A percentile compares a stretch with the other conserved stretches of the same genome.
phyloP scores from a whole-genome alignment of 2,113 vertebrate species.

The Globicephala melas region DNA sequence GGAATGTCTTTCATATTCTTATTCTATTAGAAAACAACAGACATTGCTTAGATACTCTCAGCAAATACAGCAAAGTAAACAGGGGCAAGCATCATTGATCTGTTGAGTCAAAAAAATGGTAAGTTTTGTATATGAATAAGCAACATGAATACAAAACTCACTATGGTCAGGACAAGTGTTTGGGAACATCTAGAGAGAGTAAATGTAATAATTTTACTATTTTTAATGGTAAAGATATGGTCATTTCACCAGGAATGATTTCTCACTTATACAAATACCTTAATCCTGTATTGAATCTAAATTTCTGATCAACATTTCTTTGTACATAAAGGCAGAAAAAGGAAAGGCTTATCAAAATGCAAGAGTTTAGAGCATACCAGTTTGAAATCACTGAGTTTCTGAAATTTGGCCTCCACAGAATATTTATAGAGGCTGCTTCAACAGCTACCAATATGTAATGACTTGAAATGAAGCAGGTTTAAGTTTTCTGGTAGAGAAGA shows the following conservation, averaged over 20 bases:
- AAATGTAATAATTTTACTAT: background rate
- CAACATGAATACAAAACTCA: background rate
- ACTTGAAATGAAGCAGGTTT: background rate
- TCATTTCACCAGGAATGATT: background rate
- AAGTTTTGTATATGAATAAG: background rate
- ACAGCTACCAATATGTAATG: background rate
- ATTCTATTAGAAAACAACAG: background rate
- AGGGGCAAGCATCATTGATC: background rate
- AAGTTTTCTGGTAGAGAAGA: background rate
- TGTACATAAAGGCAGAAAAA: background rate
- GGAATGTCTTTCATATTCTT: background rate
- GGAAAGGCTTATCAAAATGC: background rate
- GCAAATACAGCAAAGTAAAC: background rate
- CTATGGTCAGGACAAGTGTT: background rate
- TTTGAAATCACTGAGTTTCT: background rate
- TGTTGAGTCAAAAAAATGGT: background rate
- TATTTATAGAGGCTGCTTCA: background rate
- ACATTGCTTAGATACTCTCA: background rate
- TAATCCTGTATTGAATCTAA: background rate
- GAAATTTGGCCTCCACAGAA: background rate
- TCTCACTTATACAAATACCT: background rate
- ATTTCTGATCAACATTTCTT: background rate
- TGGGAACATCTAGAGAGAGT: background rate
- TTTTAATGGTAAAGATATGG: background rate
- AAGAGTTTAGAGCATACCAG: background rate